Base-by-base conservation (phyloP, 2,888 invertebrate species). In the Rhingia rostrata region DNA sequence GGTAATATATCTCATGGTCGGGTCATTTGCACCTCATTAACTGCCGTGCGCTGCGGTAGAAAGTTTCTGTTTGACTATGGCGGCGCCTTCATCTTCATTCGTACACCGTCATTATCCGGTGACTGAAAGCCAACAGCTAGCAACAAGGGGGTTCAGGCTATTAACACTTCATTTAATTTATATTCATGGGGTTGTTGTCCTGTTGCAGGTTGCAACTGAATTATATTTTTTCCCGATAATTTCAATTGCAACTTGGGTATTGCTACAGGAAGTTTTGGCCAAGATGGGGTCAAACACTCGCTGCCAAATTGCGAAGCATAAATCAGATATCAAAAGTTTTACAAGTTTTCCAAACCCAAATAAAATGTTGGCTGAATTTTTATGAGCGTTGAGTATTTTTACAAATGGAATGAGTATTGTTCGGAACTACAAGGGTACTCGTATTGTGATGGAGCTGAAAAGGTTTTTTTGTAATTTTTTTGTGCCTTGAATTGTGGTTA, bases 11-110 rank as follows among this genome's bases (percentile, higher is more conserved):
- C 70, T 70, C 60, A 60, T 39, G 64, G 72, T 37, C 61, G 54
- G 60, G 54, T 72, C 77, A 82, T 82, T 82, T 78, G 70, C 82
- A 82, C 82, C 82, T 82, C 78, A 82, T 78, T 82, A 82, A 72
- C 72, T 66, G 41, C 7, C 35, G 12, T 67, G 43, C 54, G 43
- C 7, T 58, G 32, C 1, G 9, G 14, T 39, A 14, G 56, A 47
- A 53, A 54, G 14, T 58, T 49, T 58, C 49, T 39, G 33, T 39
- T 47, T 6, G 14, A 14, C 14, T 22, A 32, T 56, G 54, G 56
- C 35, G 70, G 72, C 70, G 56, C 63, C 63, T 70, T 72, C 30
- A 10, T 41, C 74, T 58, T 58, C 60, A 30, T 58, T 47, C 37
- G 37, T 33, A 32, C 14, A 32, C 14, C 39, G 61, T 45, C 72